Conservation (phyloP, 2,888 invertebrate genomes). For the Eilema caniola region DNA sequence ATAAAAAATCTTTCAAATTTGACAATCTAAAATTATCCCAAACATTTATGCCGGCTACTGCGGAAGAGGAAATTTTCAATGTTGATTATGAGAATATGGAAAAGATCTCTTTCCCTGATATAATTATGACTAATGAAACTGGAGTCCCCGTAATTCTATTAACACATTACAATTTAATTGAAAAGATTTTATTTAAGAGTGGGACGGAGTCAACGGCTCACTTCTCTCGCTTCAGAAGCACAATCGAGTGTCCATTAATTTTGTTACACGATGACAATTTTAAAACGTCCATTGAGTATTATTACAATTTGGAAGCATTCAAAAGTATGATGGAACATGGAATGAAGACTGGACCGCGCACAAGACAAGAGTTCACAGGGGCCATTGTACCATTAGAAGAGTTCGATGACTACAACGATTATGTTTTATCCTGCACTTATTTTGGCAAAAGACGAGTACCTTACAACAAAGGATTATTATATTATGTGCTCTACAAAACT, state of each 20-base stretch:
- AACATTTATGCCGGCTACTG: conserved; percentile 39
- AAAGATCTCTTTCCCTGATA: conserved; percentile 64
- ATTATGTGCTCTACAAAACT: conserved; percentile 16
- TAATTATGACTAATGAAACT: conserved; percentile 61
- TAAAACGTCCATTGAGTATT: conserved; percentile 62
- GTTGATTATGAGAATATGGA: conserved; percentile 55
- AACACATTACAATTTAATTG: conserved; percentile 53
- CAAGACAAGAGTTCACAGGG: conserved; percentile 57
- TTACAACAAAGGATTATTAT: conserved; percentile 45
- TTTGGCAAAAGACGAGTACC: conserved; percentile 59
- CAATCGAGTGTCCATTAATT: conserved; percentile 62
- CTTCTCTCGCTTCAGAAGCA: conserved; percentile 58
- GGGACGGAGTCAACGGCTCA: conserved; percentile 44
- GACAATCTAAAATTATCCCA: conserved; percentile 55
- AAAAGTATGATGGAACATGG: conserved; percentile 54
- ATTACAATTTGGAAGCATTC: conserved; percentile 62
- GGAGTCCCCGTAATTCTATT: conserved; percentile 63
- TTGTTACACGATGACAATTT: conserved; percentile 56
- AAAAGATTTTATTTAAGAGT: conserved; percentile 58
- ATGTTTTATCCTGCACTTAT: conserved; percentile 63
- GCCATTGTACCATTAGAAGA: conserved; percentile 60
- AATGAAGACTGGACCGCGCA: conserved; percentile 59
- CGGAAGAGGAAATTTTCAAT: conserved; percentile 53
- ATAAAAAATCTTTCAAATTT: conserved; percentile 60
- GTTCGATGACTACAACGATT: conserved; percentile 67